A percentile compares a stretch with the other conserved stretches of the same genome.
Conservation (phyloP, 2,113 vertebrate species). For the Ciconia stormi region DNA sequence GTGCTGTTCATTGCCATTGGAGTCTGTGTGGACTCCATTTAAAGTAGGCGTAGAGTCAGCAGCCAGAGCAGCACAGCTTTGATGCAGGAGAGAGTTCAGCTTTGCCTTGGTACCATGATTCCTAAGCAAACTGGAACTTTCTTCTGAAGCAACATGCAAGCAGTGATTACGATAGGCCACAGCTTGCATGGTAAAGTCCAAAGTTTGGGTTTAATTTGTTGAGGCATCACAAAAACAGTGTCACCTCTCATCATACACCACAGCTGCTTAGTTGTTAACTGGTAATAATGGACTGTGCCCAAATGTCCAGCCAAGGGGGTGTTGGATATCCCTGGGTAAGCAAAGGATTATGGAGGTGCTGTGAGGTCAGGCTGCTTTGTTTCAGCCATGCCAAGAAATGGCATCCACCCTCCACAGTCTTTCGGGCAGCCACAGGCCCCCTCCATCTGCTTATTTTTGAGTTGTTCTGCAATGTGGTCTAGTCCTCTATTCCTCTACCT, state of each 20-base stretch:
- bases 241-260: not conserved
- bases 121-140: not conserved
- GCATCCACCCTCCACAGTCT: accelerated
- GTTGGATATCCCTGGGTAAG: conserved; percentile 21
- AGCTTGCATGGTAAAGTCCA: not conserved
- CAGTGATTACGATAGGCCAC: not conserved
- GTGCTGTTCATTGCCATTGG: not conserved
- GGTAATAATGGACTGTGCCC: not conserved
- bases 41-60: not conserved
- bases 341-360: not conserved
- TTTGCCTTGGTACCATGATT: not conserved
- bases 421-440: not conserved
- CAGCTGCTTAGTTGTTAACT: not conserved
- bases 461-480: not conserved
- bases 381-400: not conserved
- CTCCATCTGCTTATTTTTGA: not conserved
- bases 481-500: not conserved
- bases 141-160: not conserved
- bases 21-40: not conserved
- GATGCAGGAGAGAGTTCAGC: not conserved
- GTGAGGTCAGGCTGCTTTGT: not conserved
- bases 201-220: not conserved
- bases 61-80: not conserved
- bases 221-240: not conserved
- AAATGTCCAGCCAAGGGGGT: not conserved